Conservation (phyloP, 2,113 vertebrate species). For the Ardeotis arabs region DNA sequence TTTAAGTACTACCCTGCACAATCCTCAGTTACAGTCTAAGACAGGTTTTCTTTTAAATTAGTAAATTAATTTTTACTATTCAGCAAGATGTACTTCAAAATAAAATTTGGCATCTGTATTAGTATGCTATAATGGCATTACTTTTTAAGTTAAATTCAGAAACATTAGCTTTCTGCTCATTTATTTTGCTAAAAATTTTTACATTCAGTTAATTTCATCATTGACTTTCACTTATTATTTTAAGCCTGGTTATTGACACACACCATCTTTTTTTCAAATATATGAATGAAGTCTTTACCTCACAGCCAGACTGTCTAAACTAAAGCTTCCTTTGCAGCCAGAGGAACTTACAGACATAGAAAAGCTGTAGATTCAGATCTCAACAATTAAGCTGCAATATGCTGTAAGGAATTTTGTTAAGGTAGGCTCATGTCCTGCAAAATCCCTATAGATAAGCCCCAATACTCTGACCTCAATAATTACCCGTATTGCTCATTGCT, state of each 20-base stretch:
- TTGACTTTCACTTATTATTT: background rate
- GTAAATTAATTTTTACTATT: background rate
- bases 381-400: background rate
- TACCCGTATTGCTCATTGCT: background rate
- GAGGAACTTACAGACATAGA: background rate
- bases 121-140: background rate
- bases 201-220: background rate
- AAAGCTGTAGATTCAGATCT: background rate
- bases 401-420: background rate
- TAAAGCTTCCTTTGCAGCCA: background rate
- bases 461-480: background rate
- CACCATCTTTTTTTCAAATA: background rate
- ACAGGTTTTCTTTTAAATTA: background rate
- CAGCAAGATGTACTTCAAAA: background rate
- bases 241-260: background rate
- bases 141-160: background rate
- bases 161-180: background rate
- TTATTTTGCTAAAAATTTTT: background rate
- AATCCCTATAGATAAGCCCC: background rate
- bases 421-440: background rate
- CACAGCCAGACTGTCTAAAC: background rate
- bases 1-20: background rate
- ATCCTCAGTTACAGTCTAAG: background rate
- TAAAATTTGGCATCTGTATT: background rate
- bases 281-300: background rate